Percentiles rank a stretch among this genome's conserved stretches.
Evolutionary conservation across 2,888 invertebrate species (phyloP).

Genomic region (Napeogenes sylphis): DNA sequence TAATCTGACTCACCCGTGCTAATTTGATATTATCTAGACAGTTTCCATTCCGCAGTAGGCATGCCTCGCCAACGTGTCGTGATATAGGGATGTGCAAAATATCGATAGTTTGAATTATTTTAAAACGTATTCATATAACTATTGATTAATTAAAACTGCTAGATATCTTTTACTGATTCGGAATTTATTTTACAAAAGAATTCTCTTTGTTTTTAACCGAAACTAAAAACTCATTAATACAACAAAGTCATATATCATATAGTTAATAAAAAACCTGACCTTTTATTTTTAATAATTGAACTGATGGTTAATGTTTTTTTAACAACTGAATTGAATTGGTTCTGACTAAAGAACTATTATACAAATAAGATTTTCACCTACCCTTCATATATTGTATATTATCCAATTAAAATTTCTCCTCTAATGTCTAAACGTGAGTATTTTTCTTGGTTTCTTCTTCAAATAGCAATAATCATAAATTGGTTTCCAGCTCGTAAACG

Average conservation of each 20-base stretch:
- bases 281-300: constrained; percentile 43
- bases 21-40: constrained; percentile 56
- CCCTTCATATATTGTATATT: no score
- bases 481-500: constrained; percentile 4
- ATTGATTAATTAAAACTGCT: no score
- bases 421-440: not conserved
- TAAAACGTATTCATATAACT: no score
- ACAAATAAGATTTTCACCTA: no score
- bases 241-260: constrained; percentile 2
- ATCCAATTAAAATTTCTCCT: no score
- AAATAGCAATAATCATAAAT: not conserved
- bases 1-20: constrained; percentile 44
- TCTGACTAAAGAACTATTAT: no score
- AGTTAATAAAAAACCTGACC: constrained; percentile 30
- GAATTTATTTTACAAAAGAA: not conserved
- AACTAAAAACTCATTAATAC: not conserved
- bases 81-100: constrained; percentile 38
- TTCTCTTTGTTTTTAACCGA: not conserved
- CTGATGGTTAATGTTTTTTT: constrained; percentile 27
- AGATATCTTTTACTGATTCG: not conserved
- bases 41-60: constrained; percentile 41
- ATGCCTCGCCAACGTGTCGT: constrained; percentile 46
- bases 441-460: constrained; percentile 15
- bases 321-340: constrained; percentile 20
- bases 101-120: constrained; percentile 17